phyloP scores from a whole-genome alignment of 2,888 invertebrate species.

The Ormia ochracea region DNA sequence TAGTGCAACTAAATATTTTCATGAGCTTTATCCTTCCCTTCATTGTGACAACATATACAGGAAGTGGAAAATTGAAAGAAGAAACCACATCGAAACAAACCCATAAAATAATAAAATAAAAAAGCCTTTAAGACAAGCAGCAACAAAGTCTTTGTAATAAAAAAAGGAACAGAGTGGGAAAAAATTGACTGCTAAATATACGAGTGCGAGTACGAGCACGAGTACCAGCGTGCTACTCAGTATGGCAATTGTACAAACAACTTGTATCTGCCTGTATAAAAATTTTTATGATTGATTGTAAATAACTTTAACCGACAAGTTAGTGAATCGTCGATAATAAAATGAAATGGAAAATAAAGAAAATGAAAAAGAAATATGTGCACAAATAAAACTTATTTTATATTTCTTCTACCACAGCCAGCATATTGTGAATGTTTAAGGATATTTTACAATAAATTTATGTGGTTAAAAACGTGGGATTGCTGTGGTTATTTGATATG shows the following conservation, averaged over 20 bases:
- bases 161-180: neutral
- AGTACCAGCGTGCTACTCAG: constrained; percentile 14
- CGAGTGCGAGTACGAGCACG: constrained; percentile 7
- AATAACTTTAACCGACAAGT: constrained; percentile 60
- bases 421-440: neutral
- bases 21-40: constrained; percentile 53
- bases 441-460: constrained; percentile 28
- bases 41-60: constrained; percentile 21
- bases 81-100: neutral
- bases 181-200: neutral
- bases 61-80: neutral
- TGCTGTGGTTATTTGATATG: constrained; percentile 15
- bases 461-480: constrained; percentile 38
- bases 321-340: constrained; percentile 56
- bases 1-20: constrained; percentile 46
- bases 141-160: constrained; percentile 28
- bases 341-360: constrained; percentile 28
- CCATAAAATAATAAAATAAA: constrained; percentile 35
- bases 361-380: no score
- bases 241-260: neutral
- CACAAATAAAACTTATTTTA: neutral
- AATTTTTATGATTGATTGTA: constrained; percentile 61
- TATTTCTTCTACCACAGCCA: neutral
- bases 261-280: neutral
- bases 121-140: constrained; percentile 37